Base-by-base conservation (phyloP, 1,140 invertebrate species). In the Ganaspis sp. region DNA sequence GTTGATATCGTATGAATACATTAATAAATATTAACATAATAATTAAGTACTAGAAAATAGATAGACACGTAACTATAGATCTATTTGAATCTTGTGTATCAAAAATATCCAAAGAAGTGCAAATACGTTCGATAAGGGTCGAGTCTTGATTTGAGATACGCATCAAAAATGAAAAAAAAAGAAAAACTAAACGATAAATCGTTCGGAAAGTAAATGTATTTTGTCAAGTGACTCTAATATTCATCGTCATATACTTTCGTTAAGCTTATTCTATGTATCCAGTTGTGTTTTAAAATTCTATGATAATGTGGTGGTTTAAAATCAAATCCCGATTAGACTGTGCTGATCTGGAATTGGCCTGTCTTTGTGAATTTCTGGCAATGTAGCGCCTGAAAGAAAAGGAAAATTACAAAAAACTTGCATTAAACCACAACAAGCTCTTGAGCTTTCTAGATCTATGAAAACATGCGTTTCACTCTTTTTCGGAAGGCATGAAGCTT, bases 251-350 rank as follows among this genome's bases (percentile, higher is more conserved):
- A n/a, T 34, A n/a, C 4, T 29, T 64, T 29, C 26, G 23, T 29
- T 64, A 26, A 64, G 12, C 58, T 64, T 29, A 26, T 64, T 26
- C 19, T 54, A 54, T 23, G 53, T 11, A 64, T 29, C 23, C 23
- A 29, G 58, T 64, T 64, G 58, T 64, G 58, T 64, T 64, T 64
- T 64, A 11, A 64, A 64, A 64, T 64, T 64, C 58, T 64, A 64
- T 64, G 26, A 64, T 64, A 64, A 29, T 64, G 12, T 64, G 58
- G 23, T 34, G 58, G 26, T 29, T 29, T 64, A 64, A 29, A 29
- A 64, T 6, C 2, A 64, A 64, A 12, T 34, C 26, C n/a, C 26
- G 15, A 64, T 64, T 64, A 3, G 11, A 29, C 12, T 29, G 15
- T 64, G 21, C 58, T 26, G 58, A 64, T 64, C 58, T 64, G 58